phyloP scores from a whole-genome alignment of 2,113 vertebrate species.

The Malaclemys terrapin region DNA sequence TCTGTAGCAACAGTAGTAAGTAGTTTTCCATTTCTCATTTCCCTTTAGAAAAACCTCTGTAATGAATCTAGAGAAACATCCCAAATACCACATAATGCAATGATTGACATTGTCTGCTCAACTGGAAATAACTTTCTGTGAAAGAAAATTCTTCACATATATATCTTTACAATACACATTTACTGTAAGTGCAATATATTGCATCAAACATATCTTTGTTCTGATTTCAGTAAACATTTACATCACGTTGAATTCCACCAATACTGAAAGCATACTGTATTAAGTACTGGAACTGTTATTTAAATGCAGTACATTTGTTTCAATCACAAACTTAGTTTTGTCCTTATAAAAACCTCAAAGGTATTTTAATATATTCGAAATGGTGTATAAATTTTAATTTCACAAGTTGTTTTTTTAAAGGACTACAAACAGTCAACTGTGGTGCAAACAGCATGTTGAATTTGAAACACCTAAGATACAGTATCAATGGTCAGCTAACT shows the following conservation, averaged over 20 bases:
- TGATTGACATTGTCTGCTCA: background rate
- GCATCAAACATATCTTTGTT: background rate
- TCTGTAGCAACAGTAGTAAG: background rate
- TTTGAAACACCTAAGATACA: background rate
- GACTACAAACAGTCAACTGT: background rate
- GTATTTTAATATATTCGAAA: background rate
- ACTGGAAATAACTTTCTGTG: background rate
- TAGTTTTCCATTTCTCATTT: background rate
- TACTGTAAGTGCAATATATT: background rate
- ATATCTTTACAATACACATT: background rate
- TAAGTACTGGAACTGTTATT: background rate
- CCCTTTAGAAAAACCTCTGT: background rate
- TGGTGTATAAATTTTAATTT: background rate
- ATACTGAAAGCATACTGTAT: background rate
- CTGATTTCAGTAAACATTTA: constrained; percentile 12
- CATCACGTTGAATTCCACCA: background rate
- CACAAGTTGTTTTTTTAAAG: background rate
- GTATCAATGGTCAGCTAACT: background rate
- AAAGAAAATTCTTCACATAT: background rate
- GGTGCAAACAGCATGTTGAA: background rate
- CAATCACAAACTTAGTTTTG: background rate
- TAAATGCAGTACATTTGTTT: background rate
- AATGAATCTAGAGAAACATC: constrained; percentile 13
- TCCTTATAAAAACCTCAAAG: background rate
- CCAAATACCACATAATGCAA: background rate